Evolutionary conservation across 2,888 invertebrate species (phyloP), one percentile per base, ranked within the genome.

Genomic region (Proisotoma minuta): DNA sequence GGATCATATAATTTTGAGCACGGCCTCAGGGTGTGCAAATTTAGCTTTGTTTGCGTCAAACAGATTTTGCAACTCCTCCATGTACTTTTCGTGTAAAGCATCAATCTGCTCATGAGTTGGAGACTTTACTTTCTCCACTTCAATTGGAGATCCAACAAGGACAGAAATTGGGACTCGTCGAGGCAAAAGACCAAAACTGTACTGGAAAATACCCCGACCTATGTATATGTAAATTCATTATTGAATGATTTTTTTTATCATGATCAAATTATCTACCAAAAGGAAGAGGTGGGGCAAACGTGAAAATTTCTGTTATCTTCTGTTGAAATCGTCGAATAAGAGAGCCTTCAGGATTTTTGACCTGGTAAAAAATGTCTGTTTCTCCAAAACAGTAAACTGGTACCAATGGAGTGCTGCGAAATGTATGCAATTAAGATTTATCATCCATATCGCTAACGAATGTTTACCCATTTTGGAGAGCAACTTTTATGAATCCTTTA

Each of bases 331-430:
- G 81, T n/a, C 87, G 79, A 4, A 90, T 72, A 2, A 79, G 74
- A 1, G 91, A 87, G 29, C 88, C 86, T 54, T 86, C 83, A 0
- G 88, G 86, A 77, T 87, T 88, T 10, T 81, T 77, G 0, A 88
- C 77, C 70, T 93, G 92, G 69, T 86, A 83, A 77, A 86, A 94
- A 5, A 92, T 78, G 74, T 93, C 90, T 0, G 87, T 88, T 78
- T 96, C 95, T 0, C 94, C 94, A 77, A 95, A 96, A 0, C 89
- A 87, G 76, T 91, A 86, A 0, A 91, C 88, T 1, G 96, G 95
- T 0, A 96, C 93, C 60, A 95, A 78, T 0, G 88, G 82, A 0
- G 88, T 82, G 3, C 94, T 92, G 28, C 20, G 34, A 20, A 48
- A n/a, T 15, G 34, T 10, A 8, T 43, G 4, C 43, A 28, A 26